Percentiles rank a stretch among this genome's conserved stretches.
Evolutionary conservation across 2,797 vertebrate genomes (phyloP).

Genomic region (Neosilurus hyrtlii): DNA sequence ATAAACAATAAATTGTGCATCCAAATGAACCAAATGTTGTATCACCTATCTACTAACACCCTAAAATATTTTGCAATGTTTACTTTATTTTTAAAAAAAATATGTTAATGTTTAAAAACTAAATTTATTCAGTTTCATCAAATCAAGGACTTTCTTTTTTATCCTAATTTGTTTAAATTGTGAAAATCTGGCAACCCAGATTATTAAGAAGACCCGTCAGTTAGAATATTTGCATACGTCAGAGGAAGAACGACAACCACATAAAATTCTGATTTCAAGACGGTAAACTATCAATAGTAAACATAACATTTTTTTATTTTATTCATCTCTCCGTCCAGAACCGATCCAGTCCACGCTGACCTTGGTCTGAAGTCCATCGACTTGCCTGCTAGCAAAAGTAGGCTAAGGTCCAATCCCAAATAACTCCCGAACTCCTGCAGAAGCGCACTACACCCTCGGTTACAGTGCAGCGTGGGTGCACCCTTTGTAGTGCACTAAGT

Average conservation of each 20-base stretch:
- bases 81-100: too few species aligned
- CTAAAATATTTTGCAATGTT: not conserved
- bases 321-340: not conserved
- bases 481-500: not conserved
- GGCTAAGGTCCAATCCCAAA: not conserved
- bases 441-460: not conserved
- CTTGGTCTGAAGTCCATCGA: constrained; percentile 1
- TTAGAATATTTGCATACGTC: not conserved
- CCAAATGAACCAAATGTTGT: not conserved
- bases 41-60: not conserved
- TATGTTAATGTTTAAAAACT: too few species aligned
- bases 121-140: too few species aligned
- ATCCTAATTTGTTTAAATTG: too few species aligned
- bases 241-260: not conserved
- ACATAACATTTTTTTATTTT: not conserved
- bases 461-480: not conserved
- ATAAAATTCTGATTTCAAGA: not conserved
- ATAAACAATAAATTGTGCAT: not conserved
- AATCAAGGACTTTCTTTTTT: too few species aligned
- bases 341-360: not conserved
- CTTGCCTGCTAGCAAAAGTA: not conserved
- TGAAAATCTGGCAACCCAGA: constrained; percentile 1
- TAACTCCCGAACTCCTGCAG: not conserved
- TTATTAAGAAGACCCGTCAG: too few species aligned
- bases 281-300: not conserved